These are phyloP conservation scores for Galeruca laticollis DNA, from an alignment of 2,888 invertebrate genomes.

Conservation along the genomic window DNA sequence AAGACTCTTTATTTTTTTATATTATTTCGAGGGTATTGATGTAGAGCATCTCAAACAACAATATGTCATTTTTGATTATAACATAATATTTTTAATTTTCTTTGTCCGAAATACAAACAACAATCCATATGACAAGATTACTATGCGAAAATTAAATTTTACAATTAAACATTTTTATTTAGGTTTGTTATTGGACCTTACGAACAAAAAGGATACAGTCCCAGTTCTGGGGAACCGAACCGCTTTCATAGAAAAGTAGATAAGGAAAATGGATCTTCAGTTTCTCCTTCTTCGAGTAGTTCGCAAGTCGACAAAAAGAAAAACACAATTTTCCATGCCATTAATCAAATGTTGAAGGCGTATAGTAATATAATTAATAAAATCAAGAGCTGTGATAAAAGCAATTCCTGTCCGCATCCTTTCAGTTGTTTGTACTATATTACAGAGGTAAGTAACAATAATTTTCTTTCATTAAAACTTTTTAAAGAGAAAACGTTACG, in stretches of 20 bases:
- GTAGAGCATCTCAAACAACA: too few relatives aligned
- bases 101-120: too few relatives aligned
- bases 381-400: conserved; percentile 68
- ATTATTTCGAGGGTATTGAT: too few relatives aligned
- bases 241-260: conserved; percentile 53
- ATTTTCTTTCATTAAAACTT: not conserved
- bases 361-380: conserved; percentile 67
- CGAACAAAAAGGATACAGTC: conserved; percentile 69
- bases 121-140: not conserved
- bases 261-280: not conserved
- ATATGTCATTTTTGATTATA: too few relatives aligned
- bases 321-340: conserved; percentile 62
- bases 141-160: not conserved
- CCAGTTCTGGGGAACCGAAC: conserved; percentile 57
- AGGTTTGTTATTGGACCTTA: conserved; percentile 74
- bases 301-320: conserved; percentile 56
- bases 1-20: too few relatives aligned
- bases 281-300: conserved; percentile 45
- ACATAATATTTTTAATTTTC: too few relatives aligned
- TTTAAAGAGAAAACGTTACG: not conserved
- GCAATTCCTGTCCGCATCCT: conserved; percentile 73
- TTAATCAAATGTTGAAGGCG: conserved; percentile 64
- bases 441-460: conserved; percentile 64
- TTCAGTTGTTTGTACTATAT: conserved; percentile 74
- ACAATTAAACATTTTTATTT: conserved; percentile 31